These are phyloP conservation scores for Lepilemur ruficaudatus DNA, from an alignment of 2,797 vertebrate genomes.

Conservation along the genomic window DNA sequence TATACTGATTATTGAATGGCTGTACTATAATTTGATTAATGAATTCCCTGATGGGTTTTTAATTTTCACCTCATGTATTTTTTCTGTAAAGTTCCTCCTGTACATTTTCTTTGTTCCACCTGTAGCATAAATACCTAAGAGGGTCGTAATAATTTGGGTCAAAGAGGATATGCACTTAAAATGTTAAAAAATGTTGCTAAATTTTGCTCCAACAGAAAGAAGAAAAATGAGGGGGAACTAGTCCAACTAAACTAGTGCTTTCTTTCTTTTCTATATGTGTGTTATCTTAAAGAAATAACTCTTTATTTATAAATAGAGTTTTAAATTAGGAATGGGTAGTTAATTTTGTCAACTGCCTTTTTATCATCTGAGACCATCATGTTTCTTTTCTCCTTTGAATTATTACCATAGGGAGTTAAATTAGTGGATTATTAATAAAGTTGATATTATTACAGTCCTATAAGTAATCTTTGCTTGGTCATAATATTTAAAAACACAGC, in stretches of 20 bases:
- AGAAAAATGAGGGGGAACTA: neutral
- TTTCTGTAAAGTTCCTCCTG: neutral
- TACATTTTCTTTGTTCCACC: neutral
- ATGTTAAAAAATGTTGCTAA: neutral
- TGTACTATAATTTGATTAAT: neutral
- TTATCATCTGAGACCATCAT: neutral
- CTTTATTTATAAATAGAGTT: constrained; percentile 6
- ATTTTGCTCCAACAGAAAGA: neutral
- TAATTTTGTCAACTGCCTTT: neutral
- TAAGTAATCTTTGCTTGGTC: neutral
- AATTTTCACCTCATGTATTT: neutral
- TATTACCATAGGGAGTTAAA: neutral
- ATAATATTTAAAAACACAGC: neutral
- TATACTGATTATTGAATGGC: neutral
- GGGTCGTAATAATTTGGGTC: neutral
- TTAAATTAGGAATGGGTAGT: neutral
- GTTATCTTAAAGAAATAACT: neutral
- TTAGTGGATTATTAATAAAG: neutral
- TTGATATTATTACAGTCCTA: neutral
- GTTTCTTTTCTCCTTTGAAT: neutral
- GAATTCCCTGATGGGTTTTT: neutral
- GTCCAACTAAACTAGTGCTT: neutral
- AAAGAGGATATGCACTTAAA: neutral
- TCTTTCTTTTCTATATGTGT: neutral
- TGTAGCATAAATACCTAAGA: neutral